Percentiles rank a stretch among this genome's conserved stretches.
Conservation (phyloP, 2,888 invertebrate species). For the Orthonychiurus folsomi region DNA sequence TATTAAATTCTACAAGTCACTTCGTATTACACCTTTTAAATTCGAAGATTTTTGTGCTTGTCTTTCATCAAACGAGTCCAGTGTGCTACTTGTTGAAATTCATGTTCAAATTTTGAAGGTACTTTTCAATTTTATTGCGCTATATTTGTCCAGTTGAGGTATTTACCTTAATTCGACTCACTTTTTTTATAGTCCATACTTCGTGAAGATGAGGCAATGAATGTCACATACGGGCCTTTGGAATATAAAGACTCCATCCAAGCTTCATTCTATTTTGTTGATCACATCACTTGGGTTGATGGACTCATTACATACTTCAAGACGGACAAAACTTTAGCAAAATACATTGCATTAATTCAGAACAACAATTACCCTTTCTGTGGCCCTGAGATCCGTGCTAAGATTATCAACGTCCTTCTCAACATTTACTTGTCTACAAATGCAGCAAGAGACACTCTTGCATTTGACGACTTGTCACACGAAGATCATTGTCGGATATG, state of each 20-base stretch:
- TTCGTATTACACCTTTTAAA: constrained; percentile 83
- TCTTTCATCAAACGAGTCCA: constrained; percentile 79
- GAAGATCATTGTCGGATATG: constrained; percentile 89
- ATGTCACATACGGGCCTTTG: constrained; percentile 88
- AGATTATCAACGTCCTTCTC: constrained; percentile 79
- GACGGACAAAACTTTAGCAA: constrained; percentile 57
- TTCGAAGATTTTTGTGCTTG: constrained; percentile 97
- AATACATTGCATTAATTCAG: constrained; percentile 42
- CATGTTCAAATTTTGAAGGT: constrained; percentile 86
- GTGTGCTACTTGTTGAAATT: constrained; percentile 79
- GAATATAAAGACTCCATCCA: constrained; percentile 97
- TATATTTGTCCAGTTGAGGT: neutral
- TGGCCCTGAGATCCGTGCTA: constrained; percentile 64
- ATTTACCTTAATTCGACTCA: neutral
- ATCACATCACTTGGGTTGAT: constrained; percentile 95
- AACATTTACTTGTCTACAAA: constrained; percentile 90
- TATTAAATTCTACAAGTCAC: constrained; percentile 80
- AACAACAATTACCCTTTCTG: constrained; percentile 75
- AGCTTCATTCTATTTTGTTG: constrained; percentile 82
- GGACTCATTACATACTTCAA: constrained; percentile 79
- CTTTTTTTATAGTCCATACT: constrained; percentile 56
- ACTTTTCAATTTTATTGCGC: too few relatives aligned
- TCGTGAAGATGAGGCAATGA: constrained; percentile 87
- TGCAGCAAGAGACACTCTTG: constrained; percentile 64
- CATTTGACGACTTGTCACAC: constrained; percentile 63